A percentile compares a stretch with the other conserved stretches of the same genome.
These are phyloP conservation scores for Carcharodon carcharias DNA, from an alignment of 2,797 vertebrate genomes.

Conservation along the genomic window DNA sequence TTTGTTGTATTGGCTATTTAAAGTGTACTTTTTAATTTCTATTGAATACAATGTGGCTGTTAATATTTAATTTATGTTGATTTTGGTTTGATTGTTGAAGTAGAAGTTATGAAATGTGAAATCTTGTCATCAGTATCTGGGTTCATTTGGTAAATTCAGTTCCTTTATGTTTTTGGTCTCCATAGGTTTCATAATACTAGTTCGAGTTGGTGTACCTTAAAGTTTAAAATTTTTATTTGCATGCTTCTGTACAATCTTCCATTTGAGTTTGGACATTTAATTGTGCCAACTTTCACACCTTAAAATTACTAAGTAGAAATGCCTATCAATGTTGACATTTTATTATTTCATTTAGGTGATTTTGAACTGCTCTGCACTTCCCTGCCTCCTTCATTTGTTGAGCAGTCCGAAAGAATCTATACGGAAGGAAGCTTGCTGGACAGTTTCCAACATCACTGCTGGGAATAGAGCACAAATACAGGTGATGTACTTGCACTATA, in stretches of 20 bases:
- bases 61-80: not conserved
- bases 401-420: constrained; percentile 92
- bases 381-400: constrained; percentile 84
- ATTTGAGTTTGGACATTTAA: not conserved
- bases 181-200: not conserved
- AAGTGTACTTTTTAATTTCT: not conserved
- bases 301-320: not conserved
- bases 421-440: constrained; percentile 93
- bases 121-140: not conserved
- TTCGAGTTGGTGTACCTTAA: not conserved
- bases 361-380: constrained; percentile 89
- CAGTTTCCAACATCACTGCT: constrained; percentile 93
- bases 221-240: not conserved
- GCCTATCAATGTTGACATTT: not conserved
- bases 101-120: not conserved
- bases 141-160: not conserved
- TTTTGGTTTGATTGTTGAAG: too few relatives aligned
- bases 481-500: constrained; percentile 50
- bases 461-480: constrained; percentile 94
- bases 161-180: not conserved
- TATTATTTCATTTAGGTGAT: constrained; percentile 69
- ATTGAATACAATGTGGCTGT: not conserved
- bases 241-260: not conserved
- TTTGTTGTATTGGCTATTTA: not conserved
- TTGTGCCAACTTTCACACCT: not conserved